Percentiles rank a stretch among this genome's conserved stretches.
phyloP scores from a whole-genome alignment of 64 coral and sea anemone genomes.

The Montipora cactus region DNA sequence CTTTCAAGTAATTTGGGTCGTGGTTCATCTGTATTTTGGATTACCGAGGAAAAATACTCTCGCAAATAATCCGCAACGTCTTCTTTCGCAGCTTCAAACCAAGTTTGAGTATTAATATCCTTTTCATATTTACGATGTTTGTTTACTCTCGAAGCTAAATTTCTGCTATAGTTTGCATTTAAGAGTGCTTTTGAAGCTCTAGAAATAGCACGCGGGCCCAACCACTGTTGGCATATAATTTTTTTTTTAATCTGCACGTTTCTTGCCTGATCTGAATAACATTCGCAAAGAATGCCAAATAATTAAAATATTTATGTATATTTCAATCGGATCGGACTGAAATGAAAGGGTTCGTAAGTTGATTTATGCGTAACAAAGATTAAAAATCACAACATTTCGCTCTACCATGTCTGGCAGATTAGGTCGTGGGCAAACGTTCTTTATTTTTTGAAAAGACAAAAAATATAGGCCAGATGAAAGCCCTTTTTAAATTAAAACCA shows the following conservation, averaged over 20 bases:
- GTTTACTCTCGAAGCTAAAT: background rate
- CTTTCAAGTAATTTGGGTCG: slow-evolving; percentile 2
- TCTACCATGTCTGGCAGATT: no score
- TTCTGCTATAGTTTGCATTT: background rate
- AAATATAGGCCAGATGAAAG: no score
- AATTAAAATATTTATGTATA: slow-evolving; percentile 40
- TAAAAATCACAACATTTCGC: background rate
- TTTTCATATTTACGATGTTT: background rate
- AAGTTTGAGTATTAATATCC: background rate
- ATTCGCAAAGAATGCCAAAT: slow-evolving; percentile 1
- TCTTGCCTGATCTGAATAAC: background rate
- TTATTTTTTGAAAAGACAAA: no score
- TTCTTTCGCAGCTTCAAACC: background rate
- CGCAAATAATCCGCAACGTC: background rate
- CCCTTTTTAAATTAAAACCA: no score
- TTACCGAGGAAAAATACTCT: background rate
- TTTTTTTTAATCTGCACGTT: background rate
- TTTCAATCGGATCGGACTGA: background rate
- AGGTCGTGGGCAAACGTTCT: background rate
- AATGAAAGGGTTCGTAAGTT: background rate
- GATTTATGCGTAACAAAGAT: background rate
- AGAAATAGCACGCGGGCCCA: background rate
- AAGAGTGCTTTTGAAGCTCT: background rate
- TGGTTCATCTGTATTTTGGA: slow-evolving; percentile 14
- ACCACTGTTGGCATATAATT: background rate